Evolutionary conservation across 2,888 invertebrate genomes (phyloP).

Genomic region (Gibbula magus): DNA sequence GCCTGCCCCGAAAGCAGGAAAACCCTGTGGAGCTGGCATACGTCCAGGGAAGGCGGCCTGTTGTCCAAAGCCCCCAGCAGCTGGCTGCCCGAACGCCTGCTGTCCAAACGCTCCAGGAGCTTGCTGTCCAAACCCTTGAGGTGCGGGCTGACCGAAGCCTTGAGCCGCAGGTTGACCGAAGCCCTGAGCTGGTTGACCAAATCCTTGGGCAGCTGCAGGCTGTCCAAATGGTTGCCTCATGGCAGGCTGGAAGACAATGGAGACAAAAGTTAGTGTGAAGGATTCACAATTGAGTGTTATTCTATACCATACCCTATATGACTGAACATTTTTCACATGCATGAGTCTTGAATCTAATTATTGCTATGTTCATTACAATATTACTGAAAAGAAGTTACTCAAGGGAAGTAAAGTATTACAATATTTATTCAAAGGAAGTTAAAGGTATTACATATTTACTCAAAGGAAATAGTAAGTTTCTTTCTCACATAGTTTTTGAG

Average conservation of each 20-base stretch:
- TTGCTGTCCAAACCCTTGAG: conserved; percentile 26
- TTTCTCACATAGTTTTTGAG: no score
- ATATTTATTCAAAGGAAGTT: no score
- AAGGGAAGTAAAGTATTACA: no score
- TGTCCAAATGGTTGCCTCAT: conserved; percentile 25
- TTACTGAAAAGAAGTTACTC: no score
- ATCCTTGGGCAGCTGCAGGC: conserved; percentile 6
- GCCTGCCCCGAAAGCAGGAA: neutral
- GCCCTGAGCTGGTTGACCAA: neutral
- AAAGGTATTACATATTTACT: no score
- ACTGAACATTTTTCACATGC: no score
- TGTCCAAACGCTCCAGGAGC: conserved; percentile 34
- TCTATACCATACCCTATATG: neutral
- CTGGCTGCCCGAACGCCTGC: conserved; percentile 34
- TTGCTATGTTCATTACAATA: no score
- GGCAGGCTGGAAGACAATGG: neutral
- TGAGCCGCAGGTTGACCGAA: neutral
- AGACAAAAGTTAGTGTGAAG: conserved; percentile 27
- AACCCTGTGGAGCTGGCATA: conserved; percentile 36
- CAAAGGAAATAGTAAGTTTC: no score
- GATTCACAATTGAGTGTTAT: neutral
- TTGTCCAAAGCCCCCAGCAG: conserved; percentile 27
- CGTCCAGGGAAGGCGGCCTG: conserved; percentile 3
- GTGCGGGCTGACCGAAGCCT: conserved; percentile 25
- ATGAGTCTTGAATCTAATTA: no score